Base-by-base conservation (phyloP, 2,888 invertebrate species). In the Caenorhabditis virilis region DNA sequence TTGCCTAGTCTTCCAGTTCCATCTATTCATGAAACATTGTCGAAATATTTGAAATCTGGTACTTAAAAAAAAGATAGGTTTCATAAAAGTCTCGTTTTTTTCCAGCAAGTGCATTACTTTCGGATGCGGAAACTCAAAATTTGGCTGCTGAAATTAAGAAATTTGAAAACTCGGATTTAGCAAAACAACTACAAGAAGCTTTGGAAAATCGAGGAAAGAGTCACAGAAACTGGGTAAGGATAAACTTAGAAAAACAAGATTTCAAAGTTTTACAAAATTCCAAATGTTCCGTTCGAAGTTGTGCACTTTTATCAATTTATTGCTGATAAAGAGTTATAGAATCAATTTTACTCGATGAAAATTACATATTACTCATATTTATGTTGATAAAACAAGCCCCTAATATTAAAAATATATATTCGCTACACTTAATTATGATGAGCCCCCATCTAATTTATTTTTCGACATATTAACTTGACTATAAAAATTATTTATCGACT, bases 1-100 rank as follows among this genome's bases (percentile, higher is more conserved):
- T 41, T 60, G 4, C 77, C 77, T 4, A 58, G 52, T 33, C 63
- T 77, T 11, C 68, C 74, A 9, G 74, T 77, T 7, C 77, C 77
- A 20, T 23, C 65, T 2, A 43, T 77, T 0, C 59, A 72, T 16
- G 72, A 72, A 20, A 71, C 75, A 4, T 46, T 77, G 20, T 60
- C 66, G 4, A 70, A 70, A 49, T 77, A 77, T 41, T 47, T 72
- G 23, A 54, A 72, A 45, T 70, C 64, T 38, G 74, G 76, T 74
- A n/a, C n/a, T n/a, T n/a, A n/a, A n/a, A n/a, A n/a, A n/a, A n/a
- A n/a, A n/a, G n/a, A n/a, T n/a, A n/a, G n/a, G n/a, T n/a, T n/a
- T n/a, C n/a, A n/a, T n/a, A n/a, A n/a, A 51, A 23, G 35, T 11
- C 5, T 49, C 11, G 26, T 20, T 7, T 22, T 22, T 27, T 46